These are phyloP conservation scores for Alethe castanea DNA, from an alignment of 2,113 vertebrate genomes.

Conservation along the genomic window DNA sequence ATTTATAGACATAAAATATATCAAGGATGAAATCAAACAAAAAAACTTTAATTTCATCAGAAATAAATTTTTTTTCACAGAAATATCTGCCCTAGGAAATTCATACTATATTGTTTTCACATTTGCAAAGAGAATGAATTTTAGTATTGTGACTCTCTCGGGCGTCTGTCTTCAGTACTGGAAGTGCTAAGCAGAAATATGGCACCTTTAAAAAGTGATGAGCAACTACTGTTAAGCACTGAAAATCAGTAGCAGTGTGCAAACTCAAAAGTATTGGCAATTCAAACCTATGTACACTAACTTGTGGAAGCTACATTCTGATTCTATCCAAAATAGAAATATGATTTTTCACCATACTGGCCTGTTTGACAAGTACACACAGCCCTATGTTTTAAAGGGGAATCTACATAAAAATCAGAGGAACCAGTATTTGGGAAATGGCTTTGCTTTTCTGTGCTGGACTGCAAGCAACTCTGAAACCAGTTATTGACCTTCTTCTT, in stretches of 20 bases:
- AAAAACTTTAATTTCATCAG: neutral
- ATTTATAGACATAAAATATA: neutral
- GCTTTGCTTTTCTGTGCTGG: neutral
- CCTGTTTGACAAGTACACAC: neutral
- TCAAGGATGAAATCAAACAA: neutral
- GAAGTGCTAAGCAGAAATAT: neutral
- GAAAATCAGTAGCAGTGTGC: neutral
- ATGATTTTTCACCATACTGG: fast-evolving
- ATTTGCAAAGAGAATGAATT: neutral
- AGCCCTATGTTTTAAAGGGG: neutral
- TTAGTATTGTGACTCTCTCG: neutral
- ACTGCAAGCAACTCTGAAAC: neutral
- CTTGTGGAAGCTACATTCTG: neutral
- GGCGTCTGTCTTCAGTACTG: neutral
- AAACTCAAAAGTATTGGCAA: neutral
- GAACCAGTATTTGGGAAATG: neutral
- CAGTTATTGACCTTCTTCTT: neutral
- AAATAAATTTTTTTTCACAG: neutral
- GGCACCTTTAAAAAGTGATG: neutral
- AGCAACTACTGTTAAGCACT: neutral
- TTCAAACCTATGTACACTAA: neutral
- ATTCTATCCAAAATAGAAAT: neutral
- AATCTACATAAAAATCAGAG: neutral
- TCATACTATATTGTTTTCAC: neutral
- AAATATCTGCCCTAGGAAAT: neutral